Evolutionary conservation across 1,140 invertebrate genomes (phyloP).

Genomic region (Papilio xuthus): DNA sequence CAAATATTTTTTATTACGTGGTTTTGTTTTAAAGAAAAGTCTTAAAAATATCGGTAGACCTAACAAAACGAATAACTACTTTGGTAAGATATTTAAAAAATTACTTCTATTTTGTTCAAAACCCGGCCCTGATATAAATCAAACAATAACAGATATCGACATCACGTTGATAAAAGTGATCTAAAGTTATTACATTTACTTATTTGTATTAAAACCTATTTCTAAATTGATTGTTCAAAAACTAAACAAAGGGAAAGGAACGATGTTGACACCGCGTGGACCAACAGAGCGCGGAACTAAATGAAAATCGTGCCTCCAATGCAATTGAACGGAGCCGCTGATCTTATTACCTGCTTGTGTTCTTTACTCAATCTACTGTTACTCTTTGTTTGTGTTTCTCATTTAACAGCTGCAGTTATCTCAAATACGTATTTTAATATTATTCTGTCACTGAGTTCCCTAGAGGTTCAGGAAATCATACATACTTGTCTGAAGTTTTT

Average conservation of each 20-base stretch:
- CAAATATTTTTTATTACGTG: too few relatives aligned
- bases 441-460: too few relatives aligned
- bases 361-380: neutral
- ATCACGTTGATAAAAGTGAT: too few relatives aligned
- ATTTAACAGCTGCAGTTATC: neutral
- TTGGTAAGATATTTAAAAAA: too few relatives aligned
- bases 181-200: neutral
- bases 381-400: neutral
- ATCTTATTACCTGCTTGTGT: neutral
- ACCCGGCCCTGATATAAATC: too few relatives aligned
- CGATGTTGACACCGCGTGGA: neutral
- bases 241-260: neutral
- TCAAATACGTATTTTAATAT: neutral
- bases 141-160: too few relatives aligned
- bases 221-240: neutral
- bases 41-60: too few relatives aligned
- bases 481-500: too few relatives aligned
- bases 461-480: too few relatives aligned
- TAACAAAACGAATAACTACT: too few relatives aligned
- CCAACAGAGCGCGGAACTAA: neutral
- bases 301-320: constrained; percentile 17
- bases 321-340: neutral
- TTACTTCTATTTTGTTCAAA: too few relatives aligned
- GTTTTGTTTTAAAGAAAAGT: too few relatives aligned
- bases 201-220: neutral